Evolutionary conservation across 1,140 invertebrate species (phyloP).

Genomic region (Orchesella cincta): DNA sequence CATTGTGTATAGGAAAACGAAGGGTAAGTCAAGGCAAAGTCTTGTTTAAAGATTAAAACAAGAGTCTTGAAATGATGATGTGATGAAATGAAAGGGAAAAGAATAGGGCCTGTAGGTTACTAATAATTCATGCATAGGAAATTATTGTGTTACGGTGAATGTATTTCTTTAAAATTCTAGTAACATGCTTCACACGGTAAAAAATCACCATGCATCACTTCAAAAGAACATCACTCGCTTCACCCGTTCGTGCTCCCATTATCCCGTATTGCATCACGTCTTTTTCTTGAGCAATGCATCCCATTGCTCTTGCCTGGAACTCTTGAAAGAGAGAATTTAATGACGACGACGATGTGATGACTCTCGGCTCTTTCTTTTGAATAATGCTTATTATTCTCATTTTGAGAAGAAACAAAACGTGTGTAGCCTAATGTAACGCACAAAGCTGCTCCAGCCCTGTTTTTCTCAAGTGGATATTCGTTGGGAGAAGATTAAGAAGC

Average conservation of each 20-base stretch:
- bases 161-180: not conserved
- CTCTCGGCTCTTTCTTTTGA: not conserved
- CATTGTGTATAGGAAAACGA: not conserved
- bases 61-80: not conserved
- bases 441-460: too few relatives aligned
- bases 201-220: too few relatives aligned
- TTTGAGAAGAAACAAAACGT: not conserved
- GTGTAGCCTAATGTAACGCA: not conserved
- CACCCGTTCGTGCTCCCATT: conserved; percentile 13
- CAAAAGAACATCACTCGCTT: too few relatives aligned
- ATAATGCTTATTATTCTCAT: not conserved
- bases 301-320: not conserved
- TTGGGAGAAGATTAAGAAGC: conserved; percentile 46
- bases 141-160: conserved; percentile 24
- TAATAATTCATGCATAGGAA: conserved; percentile 12
- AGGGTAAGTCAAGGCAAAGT: not conserved
- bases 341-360: not conserved
- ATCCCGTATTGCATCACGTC: not conserved
- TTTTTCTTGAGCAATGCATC: not conserved
- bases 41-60: not conserved
- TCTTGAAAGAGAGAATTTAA: not conserved
- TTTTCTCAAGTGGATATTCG: conserved; percentile 37
- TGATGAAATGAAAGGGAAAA: conserved; percentile 17
- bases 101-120: conserved; percentile 15
- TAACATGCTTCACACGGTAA: not conserved